phyloP scores from a whole-genome alignment of 2,113 vertebrate genomes.

The Calonectris borealis region DNA sequence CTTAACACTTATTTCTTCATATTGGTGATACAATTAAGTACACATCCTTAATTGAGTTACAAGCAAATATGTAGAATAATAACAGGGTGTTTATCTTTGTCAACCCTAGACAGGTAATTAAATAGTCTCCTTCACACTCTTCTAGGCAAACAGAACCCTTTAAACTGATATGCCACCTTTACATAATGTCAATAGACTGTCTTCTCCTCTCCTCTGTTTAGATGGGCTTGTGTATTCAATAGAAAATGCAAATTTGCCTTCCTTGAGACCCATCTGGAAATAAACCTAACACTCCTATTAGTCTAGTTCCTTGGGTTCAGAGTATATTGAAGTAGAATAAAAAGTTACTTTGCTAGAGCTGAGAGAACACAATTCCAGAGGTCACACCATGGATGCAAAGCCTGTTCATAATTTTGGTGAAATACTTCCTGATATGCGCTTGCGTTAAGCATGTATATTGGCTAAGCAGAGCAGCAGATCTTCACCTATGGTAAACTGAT shows the following conservation, averaged over 20 bases:
- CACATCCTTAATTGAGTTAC: conserved; percentile 68
- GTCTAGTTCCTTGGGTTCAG: neutral
- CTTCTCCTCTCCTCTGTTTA: conserved; percentile 26
- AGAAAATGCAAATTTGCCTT: conserved; percentile 49
- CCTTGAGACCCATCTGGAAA: neutral
- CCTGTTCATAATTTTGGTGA: neutral
- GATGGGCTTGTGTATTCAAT: conserved; percentile 32
- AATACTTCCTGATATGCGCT: neutral
- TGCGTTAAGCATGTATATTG: neutral
- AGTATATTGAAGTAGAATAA: neutral
- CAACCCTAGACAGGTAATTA: conserved; percentile 68
- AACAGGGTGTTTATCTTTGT: conserved; percentile 68
- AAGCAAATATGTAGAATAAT: conserved; percentile 67
- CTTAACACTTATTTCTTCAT: conserved; percentile 51
- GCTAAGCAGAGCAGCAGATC: neutral
- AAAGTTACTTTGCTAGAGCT: neutral
- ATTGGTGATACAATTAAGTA: conserved; percentile 65
- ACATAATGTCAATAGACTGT: conserved; percentile 53
- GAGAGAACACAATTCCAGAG: neutral
- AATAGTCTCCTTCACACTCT: conserved; percentile 67
- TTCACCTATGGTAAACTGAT: neutral
- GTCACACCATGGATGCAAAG: neutral
- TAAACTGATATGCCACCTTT: conserved; percentile 39
- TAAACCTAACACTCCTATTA: neutral
- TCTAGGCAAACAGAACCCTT: conserved; percentile 62